Evolutionary conservation across 35 echinoderm and acorn worm species (phyloP).

Genomic region (Heliocidaris tuberculata): DNA sequence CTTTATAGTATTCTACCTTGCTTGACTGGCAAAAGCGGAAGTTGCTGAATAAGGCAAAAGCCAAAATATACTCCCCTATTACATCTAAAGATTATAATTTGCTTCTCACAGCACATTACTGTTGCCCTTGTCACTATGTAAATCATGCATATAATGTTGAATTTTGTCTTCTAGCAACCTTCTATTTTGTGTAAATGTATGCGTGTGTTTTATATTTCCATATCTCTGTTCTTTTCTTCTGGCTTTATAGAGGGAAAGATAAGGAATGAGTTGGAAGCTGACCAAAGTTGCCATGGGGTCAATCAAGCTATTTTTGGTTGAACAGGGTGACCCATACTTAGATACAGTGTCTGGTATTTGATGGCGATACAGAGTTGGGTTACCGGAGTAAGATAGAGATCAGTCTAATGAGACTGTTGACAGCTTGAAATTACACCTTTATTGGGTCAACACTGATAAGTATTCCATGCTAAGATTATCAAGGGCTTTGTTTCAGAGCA

Average conservation of each 20-base stretch:
- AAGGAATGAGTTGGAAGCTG: not conserved
- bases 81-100: no score
- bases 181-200: no score
- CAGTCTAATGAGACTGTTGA: slow-evolving; percentile 39
- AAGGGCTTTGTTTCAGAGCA: not conserved
- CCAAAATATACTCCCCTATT: no score
- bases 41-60: no score
- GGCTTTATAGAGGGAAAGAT: not conserved
- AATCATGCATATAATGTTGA: no score
- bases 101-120: no score
- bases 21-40: no score
- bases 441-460: slow-evolving; percentile 12
- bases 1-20: no score
- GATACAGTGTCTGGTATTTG: not conserved
- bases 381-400: slow-evolving; percentile 19
- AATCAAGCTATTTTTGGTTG: not conserved
- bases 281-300: not conserved
- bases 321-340: not conserved
- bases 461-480: not conserved
- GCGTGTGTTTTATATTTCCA: no score
- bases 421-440: slow-evolving; percentile 39
- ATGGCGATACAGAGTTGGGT: not conserved
- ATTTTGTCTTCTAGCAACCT: no score
- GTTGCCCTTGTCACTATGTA: no score
- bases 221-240: no score